These are phyloP conservation scores for Mus minutoides DNA, from an alignment of 2,797 vertebrate genomes.

Conservation along the genomic window DNA sequence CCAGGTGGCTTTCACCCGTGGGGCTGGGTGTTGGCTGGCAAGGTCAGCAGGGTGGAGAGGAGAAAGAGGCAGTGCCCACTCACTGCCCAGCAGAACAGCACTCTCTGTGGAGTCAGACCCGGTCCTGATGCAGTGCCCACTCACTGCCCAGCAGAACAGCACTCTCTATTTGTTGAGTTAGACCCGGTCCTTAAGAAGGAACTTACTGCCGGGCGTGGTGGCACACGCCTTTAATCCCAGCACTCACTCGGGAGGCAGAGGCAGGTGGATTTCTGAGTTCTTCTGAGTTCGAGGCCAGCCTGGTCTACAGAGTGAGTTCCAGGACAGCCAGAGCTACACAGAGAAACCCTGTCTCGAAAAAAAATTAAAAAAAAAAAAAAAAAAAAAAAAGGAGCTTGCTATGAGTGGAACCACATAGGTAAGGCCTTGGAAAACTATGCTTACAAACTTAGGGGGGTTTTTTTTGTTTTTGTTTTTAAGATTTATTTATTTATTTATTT, in stretches of 20 bases:
- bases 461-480: too few relatives aligned
- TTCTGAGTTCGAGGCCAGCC: too few relatives aligned
- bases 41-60: background rate
- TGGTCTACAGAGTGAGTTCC: too few relatives aligned
- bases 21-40: background rate
- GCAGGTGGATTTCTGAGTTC: too few relatives aligned
- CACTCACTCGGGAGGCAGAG: too few relatives aligned
- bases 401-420: background rate
- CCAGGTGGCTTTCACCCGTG: background rate
- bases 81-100: background rate
- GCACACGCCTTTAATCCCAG: too few relatives aligned
- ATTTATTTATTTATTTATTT: too few relatives aligned
- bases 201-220: background rate
- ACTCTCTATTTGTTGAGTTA: constrained; percentile 42
- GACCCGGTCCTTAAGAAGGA: background rate
- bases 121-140: too few relatives aligned
- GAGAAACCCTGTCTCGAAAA: too few relatives aligned
- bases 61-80: too few relatives aligned
- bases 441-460: constrained; percentile 34
- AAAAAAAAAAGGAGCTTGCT: background rate
- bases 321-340: too few relatives aligned
- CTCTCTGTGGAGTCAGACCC: constrained; percentile 46
- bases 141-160: background rate
- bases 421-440: constrained; percentile 23
- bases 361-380: too few relatives aligned